Percentiles rank a stretch among this genome's conserved stretches.
Evolutionary conservation across 1,140 invertebrate species (phyloP).

Genomic region (Calephelis nemesis): DNA sequence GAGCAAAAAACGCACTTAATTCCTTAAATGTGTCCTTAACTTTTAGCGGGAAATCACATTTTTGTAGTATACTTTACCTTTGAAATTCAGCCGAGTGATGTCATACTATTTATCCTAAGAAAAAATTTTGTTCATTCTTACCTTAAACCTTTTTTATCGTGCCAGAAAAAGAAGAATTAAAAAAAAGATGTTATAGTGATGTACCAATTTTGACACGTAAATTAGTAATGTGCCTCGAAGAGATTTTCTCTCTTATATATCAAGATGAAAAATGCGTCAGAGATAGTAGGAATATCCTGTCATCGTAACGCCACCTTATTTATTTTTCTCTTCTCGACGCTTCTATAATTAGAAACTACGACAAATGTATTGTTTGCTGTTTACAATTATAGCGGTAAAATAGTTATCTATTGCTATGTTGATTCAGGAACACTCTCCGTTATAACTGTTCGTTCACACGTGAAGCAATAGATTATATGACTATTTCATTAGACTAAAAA

Average conservation of each 20-base stretch:
- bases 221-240: background rate
- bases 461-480: too few species aligned
- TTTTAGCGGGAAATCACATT: background rate
- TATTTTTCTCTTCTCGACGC: constrained; percentile 2
- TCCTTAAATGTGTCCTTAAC: too few species aligned
- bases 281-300: constrained; percentile 4
- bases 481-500: too few species aligned
- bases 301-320: background rate
- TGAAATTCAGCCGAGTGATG: constrained; percentile 30
- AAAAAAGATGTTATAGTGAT: background rate
- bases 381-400: background rate
- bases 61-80: background rate
- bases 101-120: constrained; percentile 18
- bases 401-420: too few species aligned
- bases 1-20: too few species aligned
- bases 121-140: constrained; percentile 21
- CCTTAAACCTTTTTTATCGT: constrained; percentile 14
- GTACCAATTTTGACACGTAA: constrained; percentile 10
- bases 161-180: constrained; percentile 12
- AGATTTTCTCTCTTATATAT: constrained; percentile 1
- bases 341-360: constrained; percentile 7
- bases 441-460: too few species aligned
- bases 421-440: too few species aligned
- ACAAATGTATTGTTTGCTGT: background rate
- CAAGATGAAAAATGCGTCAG: constrained; percentile 7